Conservation (phyloP, 2,797 vertebrate genomes). For the Botia kubotai region DNA sequence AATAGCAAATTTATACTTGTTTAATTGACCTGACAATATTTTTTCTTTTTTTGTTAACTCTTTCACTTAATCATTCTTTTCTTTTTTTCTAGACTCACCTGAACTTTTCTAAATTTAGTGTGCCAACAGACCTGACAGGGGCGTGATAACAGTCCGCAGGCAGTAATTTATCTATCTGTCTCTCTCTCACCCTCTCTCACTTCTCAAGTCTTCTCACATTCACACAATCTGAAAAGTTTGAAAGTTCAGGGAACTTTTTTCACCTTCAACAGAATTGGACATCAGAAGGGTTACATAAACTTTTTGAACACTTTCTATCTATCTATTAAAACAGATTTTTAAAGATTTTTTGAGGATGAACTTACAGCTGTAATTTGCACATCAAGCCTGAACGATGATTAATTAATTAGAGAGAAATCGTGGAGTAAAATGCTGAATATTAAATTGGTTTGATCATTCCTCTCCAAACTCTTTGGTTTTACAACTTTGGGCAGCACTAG, state of each 20-base stretch:
- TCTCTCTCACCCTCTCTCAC: neutral
- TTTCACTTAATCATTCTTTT: neutral
- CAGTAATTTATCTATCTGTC: slow-evolving; percentile 8
- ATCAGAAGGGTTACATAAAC: neutral
- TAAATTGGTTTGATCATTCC: slow-evolving; percentile 20
- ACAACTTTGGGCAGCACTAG: neutral
- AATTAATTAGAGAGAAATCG: slow-evolving; percentile 60
- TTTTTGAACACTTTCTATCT: neutral
- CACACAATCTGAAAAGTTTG: slow-evolving; percentile 9
- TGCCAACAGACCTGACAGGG: slow-evolving; percentile 20
- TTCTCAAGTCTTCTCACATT: neutral
- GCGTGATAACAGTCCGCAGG: slow-evolving; percentile 32
- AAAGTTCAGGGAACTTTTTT: slow-evolving; percentile 41
- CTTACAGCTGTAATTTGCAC: slow-evolving; percentile 51
- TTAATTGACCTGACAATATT: neutral
- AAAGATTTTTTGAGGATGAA: slow-evolving; percentile 25
- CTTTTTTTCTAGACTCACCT: neutral
- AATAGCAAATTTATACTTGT: neutral
- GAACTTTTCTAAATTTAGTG: slow-evolving; percentile 19
- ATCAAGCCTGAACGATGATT: slow-evolving; percentile 65
- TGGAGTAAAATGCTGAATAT: slow-evolving; percentile 50
- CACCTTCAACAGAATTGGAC: slow-evolving; percentile 14
- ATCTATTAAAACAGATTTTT: neutral
- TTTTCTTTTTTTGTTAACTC: neutral
- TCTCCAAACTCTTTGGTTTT: neutral